Evolutionary conservation across 2,797 vertebrate genomes (phyloP), one percentile per base, ranked within the genome.

Genomic region (Chelon auratus): DNA sequence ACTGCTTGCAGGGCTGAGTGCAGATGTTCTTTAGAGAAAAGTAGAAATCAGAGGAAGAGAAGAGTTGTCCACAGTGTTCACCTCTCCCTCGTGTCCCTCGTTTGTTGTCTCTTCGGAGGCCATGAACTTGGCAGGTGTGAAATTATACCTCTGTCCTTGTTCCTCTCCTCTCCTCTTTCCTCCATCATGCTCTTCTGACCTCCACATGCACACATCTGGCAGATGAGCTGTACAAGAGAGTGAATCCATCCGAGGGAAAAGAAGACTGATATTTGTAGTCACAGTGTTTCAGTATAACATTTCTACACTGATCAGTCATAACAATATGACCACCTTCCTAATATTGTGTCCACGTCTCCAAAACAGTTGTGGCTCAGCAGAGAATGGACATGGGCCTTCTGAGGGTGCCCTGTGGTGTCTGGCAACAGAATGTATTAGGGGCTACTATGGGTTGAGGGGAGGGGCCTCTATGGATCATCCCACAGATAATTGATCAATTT

Each of bases 71-170:
- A 26, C 24, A 26, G 24, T 26, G 24, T 26, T 79, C 66, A 57
- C 64, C 51, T 64, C 69, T 59, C 56, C 54, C 39, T 68, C 75
- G 1, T 70, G 59, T 54, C 57, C 54, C 71, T 61, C 18, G 20
- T 52, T 55, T 11, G 20, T 45, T 53, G 15, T 70, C 65, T 57
- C 37, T 72, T 77, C 36, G 0, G 69, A 81, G 77, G 81, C 64
- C 70, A 20, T 59, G 81, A 84, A 79, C 77, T 75, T 71, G 77
- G 72, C 65, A 78, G 83, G 81, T 67, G 63, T 83, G 78, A 83
- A 84, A 78, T 86, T 82, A 81, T 63, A 72, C 74, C 61, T 78
- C 77, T 26, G n/a, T 54, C 64, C 47, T 18, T 18, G 26, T 22
- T 20, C 40, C 24, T 45, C 33, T 64, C 18, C 48, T 4, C 24